Conservation (phyloP, 1,140 invertebrate species). For the Macrocentrus cingulum region DNA sequence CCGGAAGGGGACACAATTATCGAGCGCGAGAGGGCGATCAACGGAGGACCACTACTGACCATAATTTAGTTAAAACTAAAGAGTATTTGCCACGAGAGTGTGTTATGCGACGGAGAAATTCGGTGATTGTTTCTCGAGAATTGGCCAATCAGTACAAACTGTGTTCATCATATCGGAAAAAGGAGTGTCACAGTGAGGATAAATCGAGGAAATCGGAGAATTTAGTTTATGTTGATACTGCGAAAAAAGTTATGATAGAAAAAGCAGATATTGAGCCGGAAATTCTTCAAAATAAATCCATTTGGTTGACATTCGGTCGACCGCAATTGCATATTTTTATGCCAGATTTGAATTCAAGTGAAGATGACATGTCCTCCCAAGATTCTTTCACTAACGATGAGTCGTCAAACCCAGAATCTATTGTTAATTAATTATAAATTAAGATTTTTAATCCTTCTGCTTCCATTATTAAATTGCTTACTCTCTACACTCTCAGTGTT, state of each 20-base stretch:
- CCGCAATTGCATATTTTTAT: slow-evolving; percentile 70
- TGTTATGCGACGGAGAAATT: slow-evolving; percentile 11
- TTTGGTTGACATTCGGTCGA: slow-evolving; percentile 32
- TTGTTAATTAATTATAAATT: slow-evolving; percentile 4
- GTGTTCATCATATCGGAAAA: slow-evolving; percentile 6
- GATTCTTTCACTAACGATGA: slow-evolving; percentile 37
- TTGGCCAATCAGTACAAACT: slow-evolving; percentile 33
- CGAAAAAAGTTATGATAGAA: background rate
- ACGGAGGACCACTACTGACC: background rate
- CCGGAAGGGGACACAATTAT: slow-evolving; percentile 46
- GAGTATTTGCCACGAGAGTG: slow-evolving; percentile 7
- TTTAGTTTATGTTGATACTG: background rate
- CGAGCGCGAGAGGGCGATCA: slow-evolving; percentile 15
- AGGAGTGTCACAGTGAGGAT: slow-evolving; percentile 9
- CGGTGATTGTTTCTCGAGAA: slow-evolving; percentile 13
- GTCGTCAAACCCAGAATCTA: slow-evolving; percentile 3
- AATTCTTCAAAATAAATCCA: slow-evolving; percentile 4
- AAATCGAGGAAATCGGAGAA: background rate
- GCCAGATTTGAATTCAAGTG: slow-evolving; percentile 56
- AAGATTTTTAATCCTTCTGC: slow-evolving; percentile 8
- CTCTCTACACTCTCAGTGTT: no score
- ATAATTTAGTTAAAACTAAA: background rate
- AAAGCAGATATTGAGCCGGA: slow-evolving; percentile 4
- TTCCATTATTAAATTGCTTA: slow-evolving; percentile 12
- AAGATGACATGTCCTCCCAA: slow-evolving; percentile 39